Base-by-base conservation (phyloP, 2,113 vertebrate species). In the Petromus typicus region DNA sequence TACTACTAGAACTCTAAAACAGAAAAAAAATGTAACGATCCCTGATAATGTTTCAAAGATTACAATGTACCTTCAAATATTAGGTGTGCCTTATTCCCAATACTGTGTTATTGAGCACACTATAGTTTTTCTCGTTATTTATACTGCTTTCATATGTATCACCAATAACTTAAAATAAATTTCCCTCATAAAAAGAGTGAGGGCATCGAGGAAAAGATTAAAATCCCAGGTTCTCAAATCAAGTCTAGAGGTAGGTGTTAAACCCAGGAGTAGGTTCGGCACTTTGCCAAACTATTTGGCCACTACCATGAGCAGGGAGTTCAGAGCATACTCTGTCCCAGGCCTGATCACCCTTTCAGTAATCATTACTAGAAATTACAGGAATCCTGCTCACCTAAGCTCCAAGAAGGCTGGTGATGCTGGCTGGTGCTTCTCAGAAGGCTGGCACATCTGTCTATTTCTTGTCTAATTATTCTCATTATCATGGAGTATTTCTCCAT, bases 251-350 rank as follows among this genome's bases (percentile, higher is more conserved):
- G 48, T 63, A 14, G 30, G 69, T 90, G 57, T 95, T 76, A 94
- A 95, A 92, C 71, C n/a, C 43, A 92, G 82, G 23, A 73, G 23
- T 40, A 93, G 20, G 9, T 16, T 57, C 81, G 61, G 48, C 54
- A 57, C 4, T 81, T 27, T 85, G 51, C 73, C 82, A 95, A 87
- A 90, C 80, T 95, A 87, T 54, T 73, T 83, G 76, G 90, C 95
- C 97, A 96, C 96, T 96, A 96, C 86, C 67, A 92, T 92, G 82
- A 97, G 73, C 92, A 97, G 85, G 84, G 87, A 85, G n/a, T 93
- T 89, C 76, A 95, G 11, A 64, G 9, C 61, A 93, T 48, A 69
- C 30, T 86, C 16, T 37, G 20, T 73, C 51, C 57, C 66, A 94
- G 56, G n/a, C 34, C 59, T 32, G 82, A 45, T 67, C 56, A 90